Evolutionary conservation across 2,888 invertebrate species (phyloP).

Genomic region (Dione vanillae): DNA sequence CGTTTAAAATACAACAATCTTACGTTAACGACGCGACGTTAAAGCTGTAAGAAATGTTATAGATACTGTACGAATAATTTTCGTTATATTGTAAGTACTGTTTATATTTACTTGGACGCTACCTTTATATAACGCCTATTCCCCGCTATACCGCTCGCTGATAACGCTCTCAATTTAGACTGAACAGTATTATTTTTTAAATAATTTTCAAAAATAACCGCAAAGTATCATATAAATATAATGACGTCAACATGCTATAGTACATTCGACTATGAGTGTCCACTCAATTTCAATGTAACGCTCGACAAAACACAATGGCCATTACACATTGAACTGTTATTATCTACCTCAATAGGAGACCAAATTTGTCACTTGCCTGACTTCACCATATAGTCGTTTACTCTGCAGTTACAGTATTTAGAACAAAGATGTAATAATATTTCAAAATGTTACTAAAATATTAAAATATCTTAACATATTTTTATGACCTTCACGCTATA

Average conservation of each 20-base stretch:
- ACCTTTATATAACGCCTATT: no score
- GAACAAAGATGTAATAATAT: background rate
- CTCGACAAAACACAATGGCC: conserved; percentile 16
- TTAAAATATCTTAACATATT: no score
- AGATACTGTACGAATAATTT: no score
- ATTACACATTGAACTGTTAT: conserved; percentile 4
- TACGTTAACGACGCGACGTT: no score
- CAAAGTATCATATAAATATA: background rate
- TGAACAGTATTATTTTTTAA: background rate
- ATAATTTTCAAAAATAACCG: background rate
- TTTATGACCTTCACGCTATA: no score
- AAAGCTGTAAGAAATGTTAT: no score
- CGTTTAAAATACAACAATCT: no score
- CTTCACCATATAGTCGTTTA: conserved; percentile 8
- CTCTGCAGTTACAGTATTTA: background rate
- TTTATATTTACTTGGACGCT: no score
- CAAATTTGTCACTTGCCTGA: conserved; percentile 5
- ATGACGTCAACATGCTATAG: background rate
- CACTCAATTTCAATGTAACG: conserved; percentile 2
- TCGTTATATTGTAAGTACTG: no score
- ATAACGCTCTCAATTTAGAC: no score
- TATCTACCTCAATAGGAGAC: conserved; percentile 6
- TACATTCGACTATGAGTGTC: background rate
- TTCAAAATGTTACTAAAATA: background rate
- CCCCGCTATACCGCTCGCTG: no score